Evolutionary conservation across 1,140 invertebrate genomes (phyloP).

Genomic region (Musca vetustissima): DNA sequence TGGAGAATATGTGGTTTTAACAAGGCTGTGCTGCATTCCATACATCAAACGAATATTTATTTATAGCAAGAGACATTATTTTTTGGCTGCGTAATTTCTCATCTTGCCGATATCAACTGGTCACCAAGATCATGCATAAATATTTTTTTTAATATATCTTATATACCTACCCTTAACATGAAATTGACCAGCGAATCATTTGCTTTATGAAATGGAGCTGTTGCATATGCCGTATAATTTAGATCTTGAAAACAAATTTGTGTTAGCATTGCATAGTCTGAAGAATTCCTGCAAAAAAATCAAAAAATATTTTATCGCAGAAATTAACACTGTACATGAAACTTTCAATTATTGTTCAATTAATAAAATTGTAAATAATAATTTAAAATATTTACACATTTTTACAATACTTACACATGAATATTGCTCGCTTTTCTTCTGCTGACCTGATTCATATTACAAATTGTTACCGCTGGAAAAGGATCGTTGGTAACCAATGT

Average conservation of each 20-base stretch:
- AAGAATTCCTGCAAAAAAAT: not conserved
- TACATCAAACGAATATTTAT: too few species aligned
- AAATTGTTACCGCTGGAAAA: conserved; percentile 75
- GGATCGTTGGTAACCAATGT: conserved; percentile 64
- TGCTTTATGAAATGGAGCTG: conserved; percentile 26
- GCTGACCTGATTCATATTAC: conserved; percentile 73
- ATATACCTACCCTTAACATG: conserved; percentile 33
- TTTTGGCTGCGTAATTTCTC: too few species aligned
- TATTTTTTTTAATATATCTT: too few species aligned
- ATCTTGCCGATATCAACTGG: too few species aligned
- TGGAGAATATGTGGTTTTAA: too few species aligned
- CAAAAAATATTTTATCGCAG: too few species aligned
- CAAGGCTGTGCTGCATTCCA: too few species aligned
- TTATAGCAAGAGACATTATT: too few species aligned
- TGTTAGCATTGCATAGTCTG: conserved; percentile 41
- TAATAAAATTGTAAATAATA: too few species aligned
- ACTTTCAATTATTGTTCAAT: too few species aligned
- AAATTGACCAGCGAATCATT: conserved; percentile 37
- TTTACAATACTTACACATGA: conserved; percentile 9
- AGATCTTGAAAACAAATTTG: conserved; percentile 40
- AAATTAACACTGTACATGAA: too few species aligned
- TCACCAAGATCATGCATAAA: too few species aligned
- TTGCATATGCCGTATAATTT: conserved; percentile 33
- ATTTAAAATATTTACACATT: not conserved
- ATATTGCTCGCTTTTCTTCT: conserved; percentile 54